A percentile compares a stretch with the other conserved stretches of the same genome.
Evolutionary conservation across 2,113 vertebrate species (phyloP).

Genomic region (Arothron firmamentum): DNA sequence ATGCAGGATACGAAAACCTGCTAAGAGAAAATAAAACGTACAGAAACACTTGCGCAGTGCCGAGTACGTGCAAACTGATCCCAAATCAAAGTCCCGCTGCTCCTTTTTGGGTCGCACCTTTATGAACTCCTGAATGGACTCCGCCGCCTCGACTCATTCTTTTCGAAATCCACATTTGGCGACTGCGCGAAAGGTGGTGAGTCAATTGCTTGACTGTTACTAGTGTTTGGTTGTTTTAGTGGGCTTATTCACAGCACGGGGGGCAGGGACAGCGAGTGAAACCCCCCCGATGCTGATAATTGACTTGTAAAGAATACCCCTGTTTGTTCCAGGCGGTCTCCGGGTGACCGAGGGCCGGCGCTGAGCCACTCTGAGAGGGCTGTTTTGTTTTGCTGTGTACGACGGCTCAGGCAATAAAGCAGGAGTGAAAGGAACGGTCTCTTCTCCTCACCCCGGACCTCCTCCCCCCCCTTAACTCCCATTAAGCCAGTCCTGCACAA

Average conservation of each 20-base stretch:
- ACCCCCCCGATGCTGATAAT: conserved; percentile 62
- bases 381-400: conserved; percentile 68
- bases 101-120: conserved; percentile 24
- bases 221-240: conserved; percentile 59
- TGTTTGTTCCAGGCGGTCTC: conserved; percentile 69
- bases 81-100: not conserved
- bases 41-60: too few species aligned
- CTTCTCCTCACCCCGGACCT: conserved; percentile 31
- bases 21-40: too few species aligned
- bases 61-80: too few species aligned
- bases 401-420: conserved; percentile 58
- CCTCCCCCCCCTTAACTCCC: conserved; percentile 39
- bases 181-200: conserved; percentile 45
- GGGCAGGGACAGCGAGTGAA: conserved; percentile 51
- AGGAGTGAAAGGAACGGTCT: conserved; percentile 61
- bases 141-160: conserved; percentile 14
- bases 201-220: conserved; percentile 60
- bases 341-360: conserved; percentile 56
- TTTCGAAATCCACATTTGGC: conserved; percentile 35
- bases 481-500: conserved; percentile 63
- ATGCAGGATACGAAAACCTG: too few species aligned
- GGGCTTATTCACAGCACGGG: conserved; percentile 51
- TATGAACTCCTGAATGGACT: conserved; percentile 41
- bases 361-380: conserved; percentile 54
- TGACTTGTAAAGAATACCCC: conserved; percentile 72